Base-by-base conservation (phyloP, 2,113 vertebrate species). In the Apteryx owenii region DNA sequence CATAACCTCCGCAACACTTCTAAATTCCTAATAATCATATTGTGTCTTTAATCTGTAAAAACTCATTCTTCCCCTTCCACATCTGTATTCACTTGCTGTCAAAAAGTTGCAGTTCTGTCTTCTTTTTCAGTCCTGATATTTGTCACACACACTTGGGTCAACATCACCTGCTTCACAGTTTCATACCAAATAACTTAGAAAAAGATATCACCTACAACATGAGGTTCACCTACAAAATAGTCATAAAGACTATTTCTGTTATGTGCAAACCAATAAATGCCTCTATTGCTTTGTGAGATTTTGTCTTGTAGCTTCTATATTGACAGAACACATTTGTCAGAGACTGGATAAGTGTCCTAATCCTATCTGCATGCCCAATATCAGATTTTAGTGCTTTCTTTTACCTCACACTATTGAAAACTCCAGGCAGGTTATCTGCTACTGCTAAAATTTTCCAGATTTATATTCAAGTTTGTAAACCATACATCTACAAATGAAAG, bases 51-150 rank as follows among this genome's bases (percentile, higher is more conserved):
- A 86, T 54, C 18, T 56, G 15, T 73, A 62, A 77, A 88, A 90
- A 66, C 3, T 70, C 31, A 66, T 62, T 62, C n/a, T 23, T 70
- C 46, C 84, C 5, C 13, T 5, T 16, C 5, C 12, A 7, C 12
- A 71, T 48, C 56, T 48, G 11, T 26, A 60, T 54, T 72, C 26
- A 76, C 0, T 2, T 26, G 14, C 13, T 3, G 1, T 3, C 5
- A 25, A 29, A 46, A 73, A 4, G 7, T 48, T 65, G 10, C 15
- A 22, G 3, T 58, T 31, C 9, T 62, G 36, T 4, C 13, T 23
- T 85, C n/a, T 5, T 2, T 0, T 81, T 81, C 54, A 64, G 5
- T 61, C 8, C 33, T 71, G 31, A 11, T 79, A 51, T 46, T 66
- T 79, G 12, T 71, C 31, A 62, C 7, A 62, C 7, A 76, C 8